Evolutionary conservation across 2,888 invertebrate genomes (phyloP).

Genomic region (Asteroscopus sphinx): DNA sequence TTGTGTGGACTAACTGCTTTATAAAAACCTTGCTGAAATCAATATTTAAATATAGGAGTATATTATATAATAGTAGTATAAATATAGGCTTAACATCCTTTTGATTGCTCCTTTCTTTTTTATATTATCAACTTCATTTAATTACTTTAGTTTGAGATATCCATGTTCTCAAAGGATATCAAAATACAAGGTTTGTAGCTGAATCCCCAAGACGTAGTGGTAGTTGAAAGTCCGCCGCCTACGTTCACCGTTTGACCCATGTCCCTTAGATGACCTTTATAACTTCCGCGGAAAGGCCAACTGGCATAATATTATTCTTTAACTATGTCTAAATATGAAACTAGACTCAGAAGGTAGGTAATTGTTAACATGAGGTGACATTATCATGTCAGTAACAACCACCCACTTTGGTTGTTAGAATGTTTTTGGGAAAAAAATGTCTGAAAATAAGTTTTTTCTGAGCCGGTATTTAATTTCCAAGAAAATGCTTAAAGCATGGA

Average conservation of each 20-base stretch:
- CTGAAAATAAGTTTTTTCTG: slow-evolving; percentile 29
- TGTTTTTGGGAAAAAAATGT: slow-evolving; percentile 15
- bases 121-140: slow-evolving; percentile 4
- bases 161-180: slow-evolving; percentile 7
- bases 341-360: too few species aligned
- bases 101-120: not conserved
- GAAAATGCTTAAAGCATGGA: slow-evolving; percentile 47
- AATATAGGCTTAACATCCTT: slow-evolving; percentile 12
- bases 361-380: slow-evolving; percentile 1
- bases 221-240: slow-evolving; percentile 20
- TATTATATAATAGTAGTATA: too few species aligned
- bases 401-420: not conserved
- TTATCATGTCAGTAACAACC: slow-evolving; percentile 14
- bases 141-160: not conserved
- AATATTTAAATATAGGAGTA: too few species aligned
- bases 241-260: slow-evolving; percentile 28
- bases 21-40: slow-evolving; percentile 36
- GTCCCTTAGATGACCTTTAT: slow-evolving; percentile 34
- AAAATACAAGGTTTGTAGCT: slow-evolving; percentile 9
- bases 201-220: slow-evolving; percentile 6
- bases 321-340: slow-evolving; percentile 5
- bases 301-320: slow-evolving; percentile 18
- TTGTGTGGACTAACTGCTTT: slow-evolving; percentile 47
- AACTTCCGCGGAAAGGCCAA: slow-evolving; percentile 23
- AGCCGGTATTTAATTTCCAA: slow-evolving; percentile 55